phyloP scores from a whole-genome alignment of 1,140 invertebrate genomes.

The Penaeus indicus region DNA sequence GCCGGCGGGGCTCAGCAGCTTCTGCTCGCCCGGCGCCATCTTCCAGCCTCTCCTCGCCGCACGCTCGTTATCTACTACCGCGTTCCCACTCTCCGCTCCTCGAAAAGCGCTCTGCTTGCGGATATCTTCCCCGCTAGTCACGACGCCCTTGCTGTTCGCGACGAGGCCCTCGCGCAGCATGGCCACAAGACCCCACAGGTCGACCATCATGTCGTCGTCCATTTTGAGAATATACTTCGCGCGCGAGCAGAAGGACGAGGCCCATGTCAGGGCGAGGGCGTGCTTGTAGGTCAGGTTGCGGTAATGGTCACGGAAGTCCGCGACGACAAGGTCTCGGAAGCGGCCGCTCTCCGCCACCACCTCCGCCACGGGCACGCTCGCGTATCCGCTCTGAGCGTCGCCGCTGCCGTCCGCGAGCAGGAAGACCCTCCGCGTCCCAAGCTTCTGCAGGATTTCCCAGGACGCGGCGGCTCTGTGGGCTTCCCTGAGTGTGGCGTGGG shows the following conservation, averaged over 20 bases:
- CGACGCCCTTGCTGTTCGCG: neutral
- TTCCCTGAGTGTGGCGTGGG: conserved; percentile 70
- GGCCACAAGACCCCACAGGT: conserved; percentile 73
- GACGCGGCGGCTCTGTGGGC: conserved; percentile 79
- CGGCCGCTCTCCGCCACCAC: conserved; percentile 76
- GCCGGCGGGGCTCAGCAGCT: no score
- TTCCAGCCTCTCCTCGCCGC: no score
- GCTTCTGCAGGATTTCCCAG: conserved; percentile 72
- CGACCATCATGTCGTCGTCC: conserved; percentile 88
- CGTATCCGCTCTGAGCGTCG: conserved; percentile 20
- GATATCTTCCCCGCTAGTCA: neutral
- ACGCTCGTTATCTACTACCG: no score
- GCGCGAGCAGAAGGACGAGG: conserved; percentile 76
- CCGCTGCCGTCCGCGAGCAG: conserved; percentile 75
- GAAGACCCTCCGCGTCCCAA: conserved; percentile 79
- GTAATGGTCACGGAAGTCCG: conserved; percentile 84
- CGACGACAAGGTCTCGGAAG: conserved; percentile 83
- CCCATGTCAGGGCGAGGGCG: conserved; percentile 87
- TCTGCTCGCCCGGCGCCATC: neutral
- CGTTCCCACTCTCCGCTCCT: no score
- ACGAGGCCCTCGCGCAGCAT: conserved; percentile 28
- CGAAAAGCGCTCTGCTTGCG: no score
- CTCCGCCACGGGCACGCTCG: neutral
- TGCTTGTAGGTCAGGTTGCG: conserved; percentile 91
- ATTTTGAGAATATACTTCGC: conserved; percentile 82